Evolutionary conservation across 1,140 invertebrate species (phyloP), one percentile per base, ranked within the genome.

Genomic region (Paramacrobiotus metropolitanus): DNA sequence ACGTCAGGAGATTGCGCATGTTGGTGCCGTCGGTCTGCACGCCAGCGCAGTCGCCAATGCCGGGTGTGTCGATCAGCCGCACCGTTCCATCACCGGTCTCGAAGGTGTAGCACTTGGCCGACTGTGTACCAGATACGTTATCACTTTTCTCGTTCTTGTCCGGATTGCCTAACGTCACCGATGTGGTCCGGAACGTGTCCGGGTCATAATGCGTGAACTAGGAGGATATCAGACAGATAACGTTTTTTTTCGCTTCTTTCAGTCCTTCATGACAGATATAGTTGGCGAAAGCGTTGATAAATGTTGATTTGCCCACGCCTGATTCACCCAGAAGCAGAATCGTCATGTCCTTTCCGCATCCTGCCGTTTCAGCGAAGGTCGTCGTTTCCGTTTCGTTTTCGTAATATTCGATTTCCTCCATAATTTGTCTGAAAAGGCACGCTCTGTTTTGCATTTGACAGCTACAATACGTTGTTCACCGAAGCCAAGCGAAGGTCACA

Each of bases 21-120:
- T 70, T 71, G 40, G 60, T 62, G 30, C 64, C 64, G 31, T 70
- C 69, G 45, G 68, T 60, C 1, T 65, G 63, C 1, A 65, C 21
- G 2, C 69, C 69, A 2, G 65, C 62, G 18, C 63, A 60, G 34
- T 70, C 68, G 0, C 68, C 69, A 45, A 70, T 68, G 29, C 69
- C 69, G 0, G 69, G 69, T 1, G 68, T 69, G 59, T 70, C 69
- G 44, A 70, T 70, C 1, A 70, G 30, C 20, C 63, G 60, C 4
- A 70, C 40, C 2, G 29, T 21, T 21, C 9, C 9, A 20, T 64
- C 34, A 4, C 65, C 64, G 2, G 30, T 2, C 2, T 64, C 18
- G 44, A 60, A 66, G 45, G 20, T 48, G 59, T 67, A 67, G 62
- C 28, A 18, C n/a, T 44, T n/a, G 21, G 29, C 21, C 20, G 21